Percentiles rank a stretch among this genome's conserved stretches.
Conservation (phyloP, 1,140 invertebrate species). For the Bombus waltoni region DNA sequence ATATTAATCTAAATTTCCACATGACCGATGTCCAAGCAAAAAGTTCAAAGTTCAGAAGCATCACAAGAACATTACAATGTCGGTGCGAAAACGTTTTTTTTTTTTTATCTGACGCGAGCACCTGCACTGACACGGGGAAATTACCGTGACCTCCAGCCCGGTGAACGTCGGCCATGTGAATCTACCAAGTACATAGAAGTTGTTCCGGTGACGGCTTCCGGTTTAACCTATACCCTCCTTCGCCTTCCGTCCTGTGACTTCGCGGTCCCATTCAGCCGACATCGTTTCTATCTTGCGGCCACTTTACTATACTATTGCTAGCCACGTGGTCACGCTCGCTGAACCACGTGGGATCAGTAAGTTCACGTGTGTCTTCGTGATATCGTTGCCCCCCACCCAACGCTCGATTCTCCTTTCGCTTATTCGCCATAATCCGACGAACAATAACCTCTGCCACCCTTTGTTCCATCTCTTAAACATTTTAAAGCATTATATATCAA, state of each 20-base stretch:
- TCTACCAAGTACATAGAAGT: constrained; percentile 67
- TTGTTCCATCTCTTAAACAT: not conserved
- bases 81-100: constrained; percentile 18
- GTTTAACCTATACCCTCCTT: constrained; percentile 71
- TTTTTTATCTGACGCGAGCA: constrained; percentile 61
- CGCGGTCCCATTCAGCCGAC: constrained; percentile 71
- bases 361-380: constrained; percentile 63
- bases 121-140: constrained; percentile 73
- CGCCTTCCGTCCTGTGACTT: constrained; percentile 27
- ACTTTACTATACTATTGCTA: constrained; percentile 71
- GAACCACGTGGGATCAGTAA: constrained; percentile 79
- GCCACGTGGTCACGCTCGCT: constrained; percentile 79
- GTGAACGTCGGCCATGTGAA: constrained; percentile 77
- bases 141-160: constrained; percentile 75
- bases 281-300: constrained; percentile 68
- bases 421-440: not conserved
- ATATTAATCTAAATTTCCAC: not conserved
- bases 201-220: constrained; percentile 79
- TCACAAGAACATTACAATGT: not conserved
- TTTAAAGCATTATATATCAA: not conserved
- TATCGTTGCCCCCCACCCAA: not conserved
- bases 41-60: not conserved
- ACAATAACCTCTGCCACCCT: not conserved
- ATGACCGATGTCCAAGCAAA: not conserved
- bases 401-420: not conserved